Evolutionary conservation across 2,113 vertebrate species (phyloP).

Genomic region (Panthera uncia): DNA sequence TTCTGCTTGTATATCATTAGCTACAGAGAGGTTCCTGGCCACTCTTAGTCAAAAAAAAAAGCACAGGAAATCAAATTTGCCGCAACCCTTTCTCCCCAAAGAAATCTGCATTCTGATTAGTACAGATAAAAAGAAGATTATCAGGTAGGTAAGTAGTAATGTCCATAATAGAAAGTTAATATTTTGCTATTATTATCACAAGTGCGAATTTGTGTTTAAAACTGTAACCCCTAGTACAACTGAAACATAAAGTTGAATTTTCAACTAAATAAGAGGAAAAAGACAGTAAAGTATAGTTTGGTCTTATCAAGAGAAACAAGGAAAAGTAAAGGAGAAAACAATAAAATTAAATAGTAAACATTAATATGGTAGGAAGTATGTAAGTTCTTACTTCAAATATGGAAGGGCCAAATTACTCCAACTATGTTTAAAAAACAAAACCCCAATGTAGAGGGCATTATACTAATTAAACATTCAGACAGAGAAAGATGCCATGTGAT

Average conservation of each 20-base stretch:
- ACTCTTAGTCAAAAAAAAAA: not conserved
- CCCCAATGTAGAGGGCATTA: not conserved
- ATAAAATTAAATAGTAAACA: conserved; percentile 5
- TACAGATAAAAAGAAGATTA: not conserved
- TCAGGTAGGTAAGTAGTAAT: not conserved
- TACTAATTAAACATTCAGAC: not conserved
- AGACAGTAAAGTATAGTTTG: not conserved
- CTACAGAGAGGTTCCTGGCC: not conserved
- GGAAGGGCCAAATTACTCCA: not conserved
- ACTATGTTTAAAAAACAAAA: not conserved
- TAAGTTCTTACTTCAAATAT: not conserved
- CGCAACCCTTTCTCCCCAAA: not conserved
- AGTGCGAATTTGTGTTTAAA: not conserved
- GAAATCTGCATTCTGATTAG: not conserved
- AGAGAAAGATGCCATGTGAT: not conserved
- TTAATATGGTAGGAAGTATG: not conserved
- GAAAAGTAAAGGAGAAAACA: not conserved
- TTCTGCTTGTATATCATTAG: not conserved
- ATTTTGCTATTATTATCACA: not conserved
- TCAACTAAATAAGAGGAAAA: not conserved
- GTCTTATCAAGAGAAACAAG: not conserved
- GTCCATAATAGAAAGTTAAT: not conserved
- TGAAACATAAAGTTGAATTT: not conserved
- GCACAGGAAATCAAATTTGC: not conserved
- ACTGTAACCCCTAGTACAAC: not conserved